A percentile compares a stretch with the other conserved stretches of the same genome.
These are phyloP conservation scores for Penelope pileata DNA, from an alignment of 2,113 vertebrate species.

Conservation along the genomic window DNA sequence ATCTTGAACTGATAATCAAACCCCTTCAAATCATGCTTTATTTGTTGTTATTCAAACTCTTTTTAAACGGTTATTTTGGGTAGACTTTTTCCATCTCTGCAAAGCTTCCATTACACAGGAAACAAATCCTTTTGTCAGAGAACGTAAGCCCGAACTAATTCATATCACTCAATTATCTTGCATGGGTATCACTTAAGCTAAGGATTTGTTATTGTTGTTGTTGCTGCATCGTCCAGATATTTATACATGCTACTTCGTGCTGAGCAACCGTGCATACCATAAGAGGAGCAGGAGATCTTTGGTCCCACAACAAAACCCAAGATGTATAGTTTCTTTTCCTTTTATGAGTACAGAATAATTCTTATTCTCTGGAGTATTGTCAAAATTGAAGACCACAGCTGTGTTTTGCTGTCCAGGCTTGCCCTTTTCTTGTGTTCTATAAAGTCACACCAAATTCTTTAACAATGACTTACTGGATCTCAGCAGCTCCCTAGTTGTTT, in stretches of 20 bases:
- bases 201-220: neutral
- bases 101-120: neutral
- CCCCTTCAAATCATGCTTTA: neutral
- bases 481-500: neutral
- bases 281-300: neutral
- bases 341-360: neutral
- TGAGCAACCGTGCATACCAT: too few relatives aligned
- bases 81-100: neutral
- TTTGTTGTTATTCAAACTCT: neutral
- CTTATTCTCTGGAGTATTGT: neutral
- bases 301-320: neutral
- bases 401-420: neutral
- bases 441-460: neutral
- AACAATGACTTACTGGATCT: neutral
- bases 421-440: neutral
- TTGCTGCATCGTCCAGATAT: neutral
- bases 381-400: neutral
- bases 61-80: neutral
- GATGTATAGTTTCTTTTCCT: neutral
- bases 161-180: neutral
- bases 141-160: neutral
- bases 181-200: neutral
- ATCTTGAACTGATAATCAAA: neutral
- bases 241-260: rapidly evolving
- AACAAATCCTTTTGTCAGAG: neutral